Conservation (phyloP, 2,797 vertebrate species). For the Salmo trutta region DNA sequence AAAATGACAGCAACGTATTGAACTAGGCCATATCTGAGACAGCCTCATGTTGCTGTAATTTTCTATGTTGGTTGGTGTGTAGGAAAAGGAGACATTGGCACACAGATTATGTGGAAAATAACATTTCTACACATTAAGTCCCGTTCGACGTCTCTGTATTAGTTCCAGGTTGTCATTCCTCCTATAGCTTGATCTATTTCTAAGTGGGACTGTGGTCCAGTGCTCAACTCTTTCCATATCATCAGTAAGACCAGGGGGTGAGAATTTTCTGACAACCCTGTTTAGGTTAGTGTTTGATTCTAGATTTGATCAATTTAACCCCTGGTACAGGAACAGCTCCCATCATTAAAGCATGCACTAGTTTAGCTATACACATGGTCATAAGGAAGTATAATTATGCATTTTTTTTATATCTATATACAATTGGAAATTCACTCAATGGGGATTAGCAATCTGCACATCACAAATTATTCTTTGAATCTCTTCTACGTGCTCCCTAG, state of each 20-base stretch:
- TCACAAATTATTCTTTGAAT: neutral
- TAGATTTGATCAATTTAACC: neutral
- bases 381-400: neutral
- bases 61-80: slow-evolving; percentile 36
- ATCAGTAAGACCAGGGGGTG: neutral
- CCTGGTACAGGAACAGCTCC: neutral
- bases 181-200: too few relatives aligned
- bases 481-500: neutral
- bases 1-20: slow-evolving; percentile 24
- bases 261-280: neutral
- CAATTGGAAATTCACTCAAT: neutral
- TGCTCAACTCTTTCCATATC: slow-evolving; percentile 21
- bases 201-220: too few relatives aligned
- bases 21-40: slow-evolving; percentile 29
- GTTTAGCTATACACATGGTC: neutral
- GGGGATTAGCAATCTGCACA: too few relatives aligned
- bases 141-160: slow-evolving; percentile 38
- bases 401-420: neutral
- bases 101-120: neutral
- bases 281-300: neutral
- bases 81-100: slow-evolving; percentile 24
- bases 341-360: neutral
- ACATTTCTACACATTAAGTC: neutral
- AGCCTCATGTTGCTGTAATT: slow-evolving; percentile 37
- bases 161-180: slow-evolving; percentile 32